phyloP scores from a whole-genome alignment of 2,888 invertebrate species.

The Tillus elongatus region DNA sequence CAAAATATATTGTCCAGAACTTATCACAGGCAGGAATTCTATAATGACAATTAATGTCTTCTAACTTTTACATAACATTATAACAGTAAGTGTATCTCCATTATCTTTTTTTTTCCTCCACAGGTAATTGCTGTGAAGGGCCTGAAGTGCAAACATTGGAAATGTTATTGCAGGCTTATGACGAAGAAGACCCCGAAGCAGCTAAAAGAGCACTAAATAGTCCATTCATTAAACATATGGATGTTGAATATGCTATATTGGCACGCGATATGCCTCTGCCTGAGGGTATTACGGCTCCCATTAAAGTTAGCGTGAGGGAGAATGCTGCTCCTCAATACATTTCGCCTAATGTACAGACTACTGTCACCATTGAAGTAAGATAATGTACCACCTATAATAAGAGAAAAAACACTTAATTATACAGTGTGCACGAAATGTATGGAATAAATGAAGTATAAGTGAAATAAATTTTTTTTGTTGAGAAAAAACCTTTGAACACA shows the following conservation, averaged over 20 bases:
- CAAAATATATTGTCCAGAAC: too few species aligned
- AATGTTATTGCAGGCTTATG: constrained; percentile 68
- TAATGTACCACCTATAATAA: neutral
- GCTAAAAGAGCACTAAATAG: constrained; percentile 65
- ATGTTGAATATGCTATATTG: constrained; percentile 76
- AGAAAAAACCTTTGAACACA: too few species aligned
- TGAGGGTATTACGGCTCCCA: constrained; percentile 48
- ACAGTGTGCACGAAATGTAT: too few species aligned
- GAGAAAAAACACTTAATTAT: too few species aligned
- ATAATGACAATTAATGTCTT: too few species aligned
- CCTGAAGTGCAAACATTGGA: constrained; percentile 74
- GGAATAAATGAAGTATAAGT: too few species aligned
- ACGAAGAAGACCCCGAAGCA: constrained; percentile 78
- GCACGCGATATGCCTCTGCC: constrained; percentile 62
- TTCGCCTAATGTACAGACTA: constrained; percentile 42
- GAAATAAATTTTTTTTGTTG: too few species aligned
- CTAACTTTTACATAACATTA: too few species aligned
- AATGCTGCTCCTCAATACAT: constrained; percentile 63
- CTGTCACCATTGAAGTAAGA: constrained; percentile 9
- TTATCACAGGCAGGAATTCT: too few species aligned
- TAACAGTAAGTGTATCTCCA: too few species aligned
- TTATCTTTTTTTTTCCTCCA: too few species aligned
- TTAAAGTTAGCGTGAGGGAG: constrained; percentile 44
- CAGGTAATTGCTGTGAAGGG: constrained; percentile 73
- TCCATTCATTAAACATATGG: constrained; percentile 87